phyloP scores from a whole-genome alignment of 1,140 invertebrate species.

The Ceratina calcarata region DNA sequence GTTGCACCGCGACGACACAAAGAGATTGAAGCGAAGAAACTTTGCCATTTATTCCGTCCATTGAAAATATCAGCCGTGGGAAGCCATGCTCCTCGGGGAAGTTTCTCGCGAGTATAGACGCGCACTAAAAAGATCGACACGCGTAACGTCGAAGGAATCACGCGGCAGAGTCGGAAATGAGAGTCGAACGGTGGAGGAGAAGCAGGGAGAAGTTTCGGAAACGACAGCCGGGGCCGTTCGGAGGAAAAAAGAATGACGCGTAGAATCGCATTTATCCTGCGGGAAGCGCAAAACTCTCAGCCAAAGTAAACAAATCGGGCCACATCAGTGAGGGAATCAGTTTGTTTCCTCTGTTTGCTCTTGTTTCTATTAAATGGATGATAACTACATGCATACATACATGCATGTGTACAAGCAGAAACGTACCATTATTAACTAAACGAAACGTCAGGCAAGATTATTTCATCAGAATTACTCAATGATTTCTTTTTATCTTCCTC shows the following conservation, averaged over 20 bases:
- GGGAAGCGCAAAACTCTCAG: slow-evolving; percentile 13
- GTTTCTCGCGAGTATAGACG: neutral
- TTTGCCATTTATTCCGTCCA: slow-evolving; percentile 9
- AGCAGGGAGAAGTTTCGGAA: slow-evolving; percentile 24
- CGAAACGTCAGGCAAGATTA: neutral
- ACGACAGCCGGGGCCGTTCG: neutral
- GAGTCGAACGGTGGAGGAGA: neutral
- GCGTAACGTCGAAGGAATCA: neutral
- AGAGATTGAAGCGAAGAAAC: neutral
- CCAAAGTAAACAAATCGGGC: slow-evolving; percentile 16
- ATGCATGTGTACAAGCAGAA: neutral
- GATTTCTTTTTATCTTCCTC: too few species aligned
- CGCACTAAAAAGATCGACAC: neutral
- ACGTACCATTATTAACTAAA: neutral
- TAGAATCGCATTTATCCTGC: slow-evolving; percentile 8
- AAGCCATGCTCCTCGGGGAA: neutral
- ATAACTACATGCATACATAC: too few species aligned
- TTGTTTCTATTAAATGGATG: neutral
- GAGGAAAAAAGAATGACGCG: neutral
- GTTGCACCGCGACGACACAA: slow-evolving; percentile 4
- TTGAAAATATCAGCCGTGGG: slow-evolving; percentile 1
- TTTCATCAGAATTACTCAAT: neutral
- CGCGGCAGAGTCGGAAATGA: slow-evolving; percentile 16
- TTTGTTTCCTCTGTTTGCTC: neutral
- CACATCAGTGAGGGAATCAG: neutral